These are phyloP conservation scores for Mystacides longicornis DNA, from an alignment of 2,888 invertebrate genomes.

Conservation along the genomic window DNA sequence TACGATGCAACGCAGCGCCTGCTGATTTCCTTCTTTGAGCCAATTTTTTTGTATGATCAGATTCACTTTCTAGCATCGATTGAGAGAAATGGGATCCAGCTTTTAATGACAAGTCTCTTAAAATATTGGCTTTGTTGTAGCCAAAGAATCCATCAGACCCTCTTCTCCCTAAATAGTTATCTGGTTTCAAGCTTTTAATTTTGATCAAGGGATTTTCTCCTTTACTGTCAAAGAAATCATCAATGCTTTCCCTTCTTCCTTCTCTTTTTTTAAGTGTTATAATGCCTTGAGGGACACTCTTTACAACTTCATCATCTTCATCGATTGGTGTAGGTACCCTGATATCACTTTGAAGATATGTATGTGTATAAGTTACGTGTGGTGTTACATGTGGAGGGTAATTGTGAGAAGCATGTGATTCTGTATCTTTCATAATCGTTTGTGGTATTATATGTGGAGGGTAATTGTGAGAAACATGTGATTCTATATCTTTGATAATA, in stretches of 20 bases:
- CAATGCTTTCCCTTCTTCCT: conserved; percentile 23
- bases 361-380: too few relatives aligned
- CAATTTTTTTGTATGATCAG: conserved; percentile 6
- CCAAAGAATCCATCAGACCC: conserved; percentile 22
- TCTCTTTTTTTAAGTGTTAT: conserved; percentile 13
- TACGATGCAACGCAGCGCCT: conserved; percentile 17
- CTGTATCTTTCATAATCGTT: too few relatives aligned
- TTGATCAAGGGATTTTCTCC: conserved; percentile 12
- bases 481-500: not conserved
- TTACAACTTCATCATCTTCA: conserved; percentile 15
- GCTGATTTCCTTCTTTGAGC: conserved; percentile 12
- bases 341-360: conserved; percentile 3
- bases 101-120: conserved; percentile 11
- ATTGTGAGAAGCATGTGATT: not conserved
- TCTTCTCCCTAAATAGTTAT: conserved; percentile 18
- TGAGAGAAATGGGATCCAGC: conserved; percentile 21
- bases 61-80: conserved; percentile 19
- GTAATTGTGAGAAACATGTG: not conserved
- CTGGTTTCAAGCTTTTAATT: conserved; percentile 7
- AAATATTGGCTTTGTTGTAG: conserved; percentile 11
- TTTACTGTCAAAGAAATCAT: conserved; percentile 24
- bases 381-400: too few relatives aligned
- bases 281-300: conserved; percentile 7
- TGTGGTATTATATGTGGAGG: too few relatives aligned
- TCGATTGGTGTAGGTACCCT: conserved; percentile 17